Percentiles rank a stretch among this genome's conserved stretches.
Evolutionary conservation across 2,113 vertebrate genomes (phyloP).

Genomic region (Orthonyx spaldingii): DNA sequence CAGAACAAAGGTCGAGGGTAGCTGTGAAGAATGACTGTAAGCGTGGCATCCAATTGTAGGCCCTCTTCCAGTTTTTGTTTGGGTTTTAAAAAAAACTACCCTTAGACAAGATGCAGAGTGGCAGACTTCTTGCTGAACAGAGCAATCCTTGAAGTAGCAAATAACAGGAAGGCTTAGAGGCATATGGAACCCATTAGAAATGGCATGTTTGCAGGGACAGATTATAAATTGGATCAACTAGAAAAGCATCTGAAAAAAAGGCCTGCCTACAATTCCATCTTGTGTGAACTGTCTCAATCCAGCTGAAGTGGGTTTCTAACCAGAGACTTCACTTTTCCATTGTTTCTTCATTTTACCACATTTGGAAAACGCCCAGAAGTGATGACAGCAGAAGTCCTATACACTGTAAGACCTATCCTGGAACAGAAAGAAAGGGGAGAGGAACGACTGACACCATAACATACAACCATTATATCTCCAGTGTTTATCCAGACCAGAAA

Average conservation of each 20-base stretch:
- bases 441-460: background rate
- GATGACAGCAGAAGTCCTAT: background rate
- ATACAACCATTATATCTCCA: background rate
- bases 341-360: background rate
- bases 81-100: background rate
- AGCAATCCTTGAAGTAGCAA: slow-evolving; percentile 23
- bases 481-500: background rate
- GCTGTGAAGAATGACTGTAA: background rate
- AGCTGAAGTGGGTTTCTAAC: background rate
- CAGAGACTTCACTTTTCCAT: background rate
- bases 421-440: background rate
- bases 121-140: slow-evolving; percentile 47
- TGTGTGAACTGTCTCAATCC: slow-evolving; percentile 1
- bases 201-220: slow-evolving; percentile 48
- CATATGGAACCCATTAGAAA: slow-evolving; percentile 62
- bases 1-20: background rate
- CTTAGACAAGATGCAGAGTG: slow-evolving; percentile 36
- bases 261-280: background rate
- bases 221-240: slow-evolving; percentile 58
- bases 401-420: background rate
- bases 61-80: slow-evolving; percentile 28
- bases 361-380: background rate
- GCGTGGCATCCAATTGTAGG: background rate
- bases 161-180: slow-evolving; percentile 36
- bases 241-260: slow-evolving; percentile 45